Evolutionary conservation across 1,140 invertebrate genomes (phyloP).

Genomic region (Drosophila neocordata): DNA sequence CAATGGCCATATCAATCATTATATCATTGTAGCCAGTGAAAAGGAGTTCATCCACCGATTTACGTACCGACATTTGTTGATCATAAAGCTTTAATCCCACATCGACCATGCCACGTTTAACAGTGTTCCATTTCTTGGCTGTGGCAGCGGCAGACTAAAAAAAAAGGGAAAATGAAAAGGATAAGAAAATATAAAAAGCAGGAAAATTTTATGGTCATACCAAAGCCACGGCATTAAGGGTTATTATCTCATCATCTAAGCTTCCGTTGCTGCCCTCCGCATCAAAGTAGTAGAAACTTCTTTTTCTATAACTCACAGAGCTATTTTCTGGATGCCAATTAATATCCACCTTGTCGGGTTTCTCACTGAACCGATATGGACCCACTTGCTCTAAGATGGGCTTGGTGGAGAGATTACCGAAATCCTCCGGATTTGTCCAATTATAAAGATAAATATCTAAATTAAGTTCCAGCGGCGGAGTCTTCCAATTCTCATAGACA

Average conservation of each 20-base stretch:
- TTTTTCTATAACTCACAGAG: conserved; percentile 91
- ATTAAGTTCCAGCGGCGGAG: conserved; percentile 89
- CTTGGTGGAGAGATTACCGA: conserved; percentile 84
- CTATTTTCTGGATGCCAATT: conserved; percentile 88
- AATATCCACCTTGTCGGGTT: conserved; percentile 88
- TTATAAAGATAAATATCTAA: conserved; percentile 91
- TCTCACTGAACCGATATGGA: conserved; percentile 89
- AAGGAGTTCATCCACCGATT: conserved; percentile 88
- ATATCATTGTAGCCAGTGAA: conserved; percentile 90
- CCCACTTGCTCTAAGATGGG: conserved; percentile 88
- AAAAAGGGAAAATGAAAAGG: background rate
- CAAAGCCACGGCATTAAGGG: conserved; percentile 91
- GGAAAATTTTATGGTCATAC: conserved; percentile 84
- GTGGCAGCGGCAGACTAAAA: conserved; percentile 88
- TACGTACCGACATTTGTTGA: conserved; percentile 85
- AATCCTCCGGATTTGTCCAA: conserved; percentile 90
- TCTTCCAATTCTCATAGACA: conserved; percentile 88
- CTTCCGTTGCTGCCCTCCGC: conserved; percentile 88
- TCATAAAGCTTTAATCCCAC: conserved; percentile 84
- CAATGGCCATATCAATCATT: conserved; percentile 86
- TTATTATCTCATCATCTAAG: conserved; percentile 89
- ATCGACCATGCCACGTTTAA: conserved; percentile 85
- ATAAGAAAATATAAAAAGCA: background rate
- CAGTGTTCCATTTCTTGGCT: conserved; percentile 84
- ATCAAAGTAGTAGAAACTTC: conserved; percentile 90